Evolutionary conservation across 2,888 invertebrate genomes (phyloP).

Genomic region (Dynastes hyllus): DNA sequence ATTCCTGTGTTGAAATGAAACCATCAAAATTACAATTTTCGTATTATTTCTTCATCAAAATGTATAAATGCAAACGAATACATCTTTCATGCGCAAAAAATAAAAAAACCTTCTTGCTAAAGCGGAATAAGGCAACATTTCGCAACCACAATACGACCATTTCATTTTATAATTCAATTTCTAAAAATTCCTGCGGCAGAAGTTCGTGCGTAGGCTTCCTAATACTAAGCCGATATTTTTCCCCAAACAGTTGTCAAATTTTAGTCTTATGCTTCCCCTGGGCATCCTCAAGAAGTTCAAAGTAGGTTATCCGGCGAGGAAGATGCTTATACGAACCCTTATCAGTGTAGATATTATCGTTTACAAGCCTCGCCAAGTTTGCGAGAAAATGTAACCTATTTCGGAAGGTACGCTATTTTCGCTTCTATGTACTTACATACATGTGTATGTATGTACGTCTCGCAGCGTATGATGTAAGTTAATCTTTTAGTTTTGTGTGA

Average conservation of each 20-base stretch:
- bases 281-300: conserved; percentile 36
- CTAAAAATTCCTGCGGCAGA: background rate
- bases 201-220: conserved; percentile 5
- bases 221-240: conserved; percentile 17
- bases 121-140: background rate
- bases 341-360: conserved; percentile 33
- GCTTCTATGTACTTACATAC: background rate
- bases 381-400: conserved; percentile 4
- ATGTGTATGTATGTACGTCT: too few species aligned
- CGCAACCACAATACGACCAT: background rate
- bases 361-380: conserved; percentile 9
- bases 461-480: too few species aligned
- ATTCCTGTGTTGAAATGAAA: too few species aligned
- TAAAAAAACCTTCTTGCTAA: too few species aligned
- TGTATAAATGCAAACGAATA: too few species aligned
- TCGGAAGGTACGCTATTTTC: background rate
- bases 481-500: too few species aligned
- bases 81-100: too few species aligned
- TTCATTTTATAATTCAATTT: conserved; percentile 13
- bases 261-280: conserved; percentile 26
- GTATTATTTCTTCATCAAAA: too few species aligned
- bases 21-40: too few species aligned
- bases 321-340: conserved; percentile 28
- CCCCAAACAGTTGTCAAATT: conserved; percentile 38
- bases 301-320: conserved; percentile 27